phyloP scores from a whole-genome alignment of 2,113 vertebrate species.

The Serilophus lunatus region DNA sequence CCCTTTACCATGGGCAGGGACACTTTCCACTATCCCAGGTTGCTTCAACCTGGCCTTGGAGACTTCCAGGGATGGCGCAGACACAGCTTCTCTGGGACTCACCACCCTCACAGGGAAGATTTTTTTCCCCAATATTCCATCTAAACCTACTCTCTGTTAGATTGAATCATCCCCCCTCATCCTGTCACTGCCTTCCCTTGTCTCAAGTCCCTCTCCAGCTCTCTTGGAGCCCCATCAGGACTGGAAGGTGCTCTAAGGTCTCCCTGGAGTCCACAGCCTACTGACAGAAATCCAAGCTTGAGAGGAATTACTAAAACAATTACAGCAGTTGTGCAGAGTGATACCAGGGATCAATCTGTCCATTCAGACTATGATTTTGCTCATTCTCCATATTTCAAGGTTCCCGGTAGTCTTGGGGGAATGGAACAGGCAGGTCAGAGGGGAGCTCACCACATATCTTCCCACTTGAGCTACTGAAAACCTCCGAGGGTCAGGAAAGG shows the following conservation, averaged over 20 bases:
- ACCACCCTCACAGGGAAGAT: background rate
- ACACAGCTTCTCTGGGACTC: background rate
- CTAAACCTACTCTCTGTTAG: background rate
- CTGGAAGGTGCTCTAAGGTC: accelerated
- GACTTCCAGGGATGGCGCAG: background rate
- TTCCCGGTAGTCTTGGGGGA: background rate
- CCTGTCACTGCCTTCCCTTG: background rate
- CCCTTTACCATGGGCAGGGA: background rate
- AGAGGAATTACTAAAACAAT: background rate
- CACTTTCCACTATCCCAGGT: background rate
- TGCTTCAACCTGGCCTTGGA: background rate
- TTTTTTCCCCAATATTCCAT: background rate
- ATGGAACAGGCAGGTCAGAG: background rate
- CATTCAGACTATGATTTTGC: background rate
- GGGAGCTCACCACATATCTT: background rate
- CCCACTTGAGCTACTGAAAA: background rate
- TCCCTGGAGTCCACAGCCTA: background rate
- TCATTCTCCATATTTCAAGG: background rate
- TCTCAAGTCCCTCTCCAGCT: background rate
- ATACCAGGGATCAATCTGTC: accelerated
- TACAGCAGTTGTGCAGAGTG: background rate
- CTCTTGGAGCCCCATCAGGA: background rate
- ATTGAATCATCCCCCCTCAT: background rate
- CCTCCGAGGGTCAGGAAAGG: accelerated
- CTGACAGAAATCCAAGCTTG: background rate